phyloP scores from a whole-genome alignment of 2,888 invertebrate species.

The Epiblema foenella region DNA sequence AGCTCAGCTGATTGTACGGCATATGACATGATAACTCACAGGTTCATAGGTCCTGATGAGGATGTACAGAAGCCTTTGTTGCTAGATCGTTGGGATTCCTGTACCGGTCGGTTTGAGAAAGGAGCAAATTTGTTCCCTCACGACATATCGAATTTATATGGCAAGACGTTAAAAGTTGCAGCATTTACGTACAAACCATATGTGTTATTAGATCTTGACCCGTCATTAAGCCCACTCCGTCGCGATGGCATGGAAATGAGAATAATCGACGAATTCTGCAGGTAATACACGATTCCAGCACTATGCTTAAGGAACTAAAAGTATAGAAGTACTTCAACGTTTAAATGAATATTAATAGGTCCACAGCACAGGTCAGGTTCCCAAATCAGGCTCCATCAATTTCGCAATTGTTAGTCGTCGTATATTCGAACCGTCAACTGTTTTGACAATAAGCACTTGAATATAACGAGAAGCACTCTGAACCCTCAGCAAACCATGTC shows the following conservation, averaged over 20 bases:
- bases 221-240: slow-evolving; percentile 57
- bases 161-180: slow-evolving; percentile 79
- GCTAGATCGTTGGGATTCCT: slow-evolving; percentile 75
- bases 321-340: background rate
- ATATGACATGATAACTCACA: slow-evolving; percentile 73
- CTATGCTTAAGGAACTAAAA: background rate
- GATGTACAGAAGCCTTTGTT: slow-evolving; percentile 58
- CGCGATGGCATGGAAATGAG: slow-evolving; percentile 84
- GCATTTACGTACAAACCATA: slow-evolving; percentile 87
- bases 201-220: slow-evolving; percentile 74
- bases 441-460: background rate
- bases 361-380: too few species aligned
- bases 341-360: too few species aligned
- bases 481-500: too few species aligned
- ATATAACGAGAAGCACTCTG: too few species aligned
- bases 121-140: slow-evolving; percentile 76
- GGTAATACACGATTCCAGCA: slow-evolving; percentile 54
- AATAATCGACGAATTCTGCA: slow-evolving; percentile 80
- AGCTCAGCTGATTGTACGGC: slow-evolving; percentile 51
- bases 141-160: slow-evolving; percentile 74
- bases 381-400: too few species aligned
- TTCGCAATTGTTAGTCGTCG: background rate
- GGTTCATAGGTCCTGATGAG: slow-evolving; percentile 66
- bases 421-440: background rate
- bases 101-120: slow-evolving; percentile 60